These are phyloP conservation scores for Knipowitschia caucasica DNA, from an alignment of 2,797 vertebrate genomes.

Conservation along the genomic window DNA sequence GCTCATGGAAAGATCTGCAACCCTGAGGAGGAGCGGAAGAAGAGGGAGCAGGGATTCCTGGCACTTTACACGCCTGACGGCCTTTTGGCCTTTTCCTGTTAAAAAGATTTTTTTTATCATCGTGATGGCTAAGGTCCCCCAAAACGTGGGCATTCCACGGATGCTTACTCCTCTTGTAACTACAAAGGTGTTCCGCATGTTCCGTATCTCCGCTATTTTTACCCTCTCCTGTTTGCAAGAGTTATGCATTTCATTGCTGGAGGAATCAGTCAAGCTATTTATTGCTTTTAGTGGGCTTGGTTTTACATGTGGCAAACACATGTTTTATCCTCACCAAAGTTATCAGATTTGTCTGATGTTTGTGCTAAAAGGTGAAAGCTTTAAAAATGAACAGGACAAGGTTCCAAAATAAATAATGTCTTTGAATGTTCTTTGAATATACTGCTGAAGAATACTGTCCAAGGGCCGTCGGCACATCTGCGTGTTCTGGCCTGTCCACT, in stretches of 20 bases:
- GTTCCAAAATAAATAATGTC: neutral
- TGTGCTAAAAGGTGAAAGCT: too few relatives aligned
- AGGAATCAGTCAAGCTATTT: constrained; percentile 29
- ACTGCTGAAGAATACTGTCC: neutral
- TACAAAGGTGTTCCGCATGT: constrained; percentile 24
- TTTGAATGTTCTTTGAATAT: neutral
- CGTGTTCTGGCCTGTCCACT: constrained; percentile 31
- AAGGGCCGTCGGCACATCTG: constrained; percentile 46
- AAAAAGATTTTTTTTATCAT: constrained; percentile 31
- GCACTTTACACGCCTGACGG: constrained; percentile 44
- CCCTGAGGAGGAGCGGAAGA: constrained; percentile 9
- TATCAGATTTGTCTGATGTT: neutral
- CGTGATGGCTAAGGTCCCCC: constrained; percentile 1
- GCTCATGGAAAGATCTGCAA: constrained; percentile 43
- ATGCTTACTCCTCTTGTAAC: constrained; percentile 53
- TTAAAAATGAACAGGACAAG: neutral
- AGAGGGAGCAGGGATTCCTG: constrained; percentile 50
- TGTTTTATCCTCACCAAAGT: constrained; percentile 5
- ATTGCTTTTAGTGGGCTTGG: constrained; percentile 22
- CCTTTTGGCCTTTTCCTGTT: constrained; percentile 42
- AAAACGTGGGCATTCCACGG: constrained; percentile 46
- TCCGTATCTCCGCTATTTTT: constrained; percentile 37
- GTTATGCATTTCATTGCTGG: constrained; percentile 12
- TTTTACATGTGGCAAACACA: constrained; percentile 41
- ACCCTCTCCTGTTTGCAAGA: constrained; percentile 19